Evolutionary conservation across 2,113 vertebrate genomes (phyloP), one percentile per base, ranked within the genome.

Genomic region (Hirundichthys speculiger): DNA sequence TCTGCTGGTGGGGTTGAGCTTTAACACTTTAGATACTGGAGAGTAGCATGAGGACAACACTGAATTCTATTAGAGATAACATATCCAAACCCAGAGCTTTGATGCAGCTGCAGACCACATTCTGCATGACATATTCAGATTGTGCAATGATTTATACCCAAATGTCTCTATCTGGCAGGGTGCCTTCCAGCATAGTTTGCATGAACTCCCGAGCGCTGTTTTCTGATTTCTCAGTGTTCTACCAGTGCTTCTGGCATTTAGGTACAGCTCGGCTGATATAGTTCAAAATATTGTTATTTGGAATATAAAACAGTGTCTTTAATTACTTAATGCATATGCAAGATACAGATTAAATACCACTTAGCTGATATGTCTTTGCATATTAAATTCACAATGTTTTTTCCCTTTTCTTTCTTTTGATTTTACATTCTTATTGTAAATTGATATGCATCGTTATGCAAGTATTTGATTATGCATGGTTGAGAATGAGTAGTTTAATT

Each of bases 111-210:
- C 4, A 24, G 53, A 72, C 46, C 62, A 63, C 62, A 65, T 64
- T 50, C 56, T 66, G 48, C n/a, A 52, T 77, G 48, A 55, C 53
- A 69, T 79, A 64, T 84, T 86, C 60, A 79, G 62, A 64, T 66
- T 75, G 59, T 65, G 69, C 50, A 49, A 14, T 75, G 69, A 81
- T 82, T 85, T 77, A 80, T 77, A 50, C 75, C 63, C 78, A 73
- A 69, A 77, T 82, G 75, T 79, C 64, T 50, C n/a, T 61, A 66
- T 45, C 50, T 79, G 73, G 69, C 18, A 25, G 43, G 27, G 49
- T 75, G 52, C 66, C 77, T 71, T 59, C 58, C 63, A 72, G 38
- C 60, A 21, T 50, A 73, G 68, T 79, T 70, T 78, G 60, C 60
- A 65, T 70, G 56, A 66, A 10, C 75, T 72, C 45, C 20, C 21